Evolutionary conservation across 2,797 vertebrate genomes (phyloP).

Genomic region (Tadarida brasiliensis): DNA sequence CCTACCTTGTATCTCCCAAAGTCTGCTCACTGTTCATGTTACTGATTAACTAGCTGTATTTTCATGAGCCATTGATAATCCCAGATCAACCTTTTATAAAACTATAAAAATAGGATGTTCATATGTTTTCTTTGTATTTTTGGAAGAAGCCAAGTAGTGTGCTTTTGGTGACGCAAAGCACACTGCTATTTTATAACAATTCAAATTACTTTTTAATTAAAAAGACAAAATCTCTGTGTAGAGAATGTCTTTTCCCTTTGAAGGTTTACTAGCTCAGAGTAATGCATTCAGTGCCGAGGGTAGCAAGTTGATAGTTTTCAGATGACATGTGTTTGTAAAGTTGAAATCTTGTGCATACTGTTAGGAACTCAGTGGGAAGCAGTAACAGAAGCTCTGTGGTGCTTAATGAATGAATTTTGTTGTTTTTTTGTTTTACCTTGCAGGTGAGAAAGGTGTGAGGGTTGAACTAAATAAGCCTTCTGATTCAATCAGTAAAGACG

Average conservation of each 20-base stretch:
- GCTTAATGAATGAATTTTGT: neutral
- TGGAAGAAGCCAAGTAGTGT: neutral
- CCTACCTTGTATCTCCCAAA: neutral
- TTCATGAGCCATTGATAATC: neutral
- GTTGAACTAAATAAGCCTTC: constrained; percentile 95
- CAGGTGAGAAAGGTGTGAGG: constrained; percentile 96
- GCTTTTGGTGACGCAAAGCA: neutral
- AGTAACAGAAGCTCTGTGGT: neutral
- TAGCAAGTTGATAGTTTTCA: neutral
- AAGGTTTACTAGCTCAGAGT: neutral
- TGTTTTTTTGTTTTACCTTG: constrained; percentile 67
- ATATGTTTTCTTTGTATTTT: neutral
- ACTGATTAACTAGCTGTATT: neutral
- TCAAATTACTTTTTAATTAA: neutral
- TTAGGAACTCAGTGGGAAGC: neutral
- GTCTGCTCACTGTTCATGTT: neutral
- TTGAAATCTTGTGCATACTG: neutral
- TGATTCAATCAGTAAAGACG: constrained; percentile 91
- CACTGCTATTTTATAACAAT: neutral
- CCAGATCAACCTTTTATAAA: neutral
- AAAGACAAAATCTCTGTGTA: neutral
- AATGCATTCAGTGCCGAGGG: no score
- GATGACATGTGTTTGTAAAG: neutral
- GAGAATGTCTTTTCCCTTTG: neutral
- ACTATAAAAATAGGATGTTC: neutral